Conservation (phyloP, 2,797 vertebrate species). For the Lagorchestes hirsutus region DNA sequence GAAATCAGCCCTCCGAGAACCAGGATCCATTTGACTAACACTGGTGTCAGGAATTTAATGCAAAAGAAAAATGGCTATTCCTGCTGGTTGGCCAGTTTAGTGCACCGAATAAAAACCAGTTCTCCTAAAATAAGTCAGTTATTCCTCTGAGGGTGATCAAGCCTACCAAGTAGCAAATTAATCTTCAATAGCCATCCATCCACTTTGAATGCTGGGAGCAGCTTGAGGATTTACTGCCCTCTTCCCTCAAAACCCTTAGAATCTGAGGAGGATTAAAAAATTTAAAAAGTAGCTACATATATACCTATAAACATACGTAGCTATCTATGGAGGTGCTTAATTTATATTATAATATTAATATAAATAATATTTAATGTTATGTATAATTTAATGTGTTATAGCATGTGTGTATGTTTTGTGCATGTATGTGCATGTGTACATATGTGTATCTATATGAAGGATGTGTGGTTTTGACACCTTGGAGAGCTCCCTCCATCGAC, state of each 20-base stretch:
- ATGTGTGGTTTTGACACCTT: too few species aligned
- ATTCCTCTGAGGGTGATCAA: background rate
- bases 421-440: background rate
- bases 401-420: too few species aligned
- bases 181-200: background rate
- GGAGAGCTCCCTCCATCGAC: background rate
- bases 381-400: too few species aligned
- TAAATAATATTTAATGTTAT: too few species aligned
- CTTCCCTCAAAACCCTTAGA: background rate
- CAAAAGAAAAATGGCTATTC: background rate
- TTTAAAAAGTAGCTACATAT: background rate
- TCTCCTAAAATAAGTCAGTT: background rate
- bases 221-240: background rate
- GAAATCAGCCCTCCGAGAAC: background rate
- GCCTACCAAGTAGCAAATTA: background rate
- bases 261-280: background rate
- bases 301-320: too few species aligned
- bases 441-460: too few species aligned
- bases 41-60: background rate
- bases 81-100: background rate
- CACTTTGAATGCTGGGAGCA: background rate
- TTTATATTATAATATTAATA: too few species aligned
- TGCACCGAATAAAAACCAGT: background rate
- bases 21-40: background rate
- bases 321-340: too few species aligned